Percentiles rank a stretch among this genome's conserved stretches.
Conservation (phyloP, 2,113 vertebrate species). For the Actenoides hombroni region DNA sequence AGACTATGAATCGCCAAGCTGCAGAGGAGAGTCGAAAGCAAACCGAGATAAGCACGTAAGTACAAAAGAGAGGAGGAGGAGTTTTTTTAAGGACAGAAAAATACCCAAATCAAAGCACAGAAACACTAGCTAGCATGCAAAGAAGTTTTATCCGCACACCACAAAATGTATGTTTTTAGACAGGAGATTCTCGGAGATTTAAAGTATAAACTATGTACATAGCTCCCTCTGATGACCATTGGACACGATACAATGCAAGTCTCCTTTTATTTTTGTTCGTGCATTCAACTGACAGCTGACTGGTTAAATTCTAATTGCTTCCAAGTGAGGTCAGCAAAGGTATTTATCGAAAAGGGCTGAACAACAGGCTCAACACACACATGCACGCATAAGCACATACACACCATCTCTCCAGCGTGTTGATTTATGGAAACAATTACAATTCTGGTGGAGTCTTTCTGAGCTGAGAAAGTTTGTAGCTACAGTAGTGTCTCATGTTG, state of each 20-base stretch:
- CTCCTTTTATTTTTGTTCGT: conserved; percentile 81
- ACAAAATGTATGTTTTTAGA: conserved; percentile 48
- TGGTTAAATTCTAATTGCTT: conserved; percentile 98
- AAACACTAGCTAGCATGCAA: not conserved
- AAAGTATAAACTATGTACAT: conserved; percentile 77
- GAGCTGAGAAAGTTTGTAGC: conserved; percentile 81
- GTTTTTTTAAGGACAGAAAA: not conserved
- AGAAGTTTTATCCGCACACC: not conserved
- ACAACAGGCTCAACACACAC: conserved; percentile 85
- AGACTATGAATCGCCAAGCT: not conserved
- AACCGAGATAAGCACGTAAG: not conserved
- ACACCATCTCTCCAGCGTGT: conserved; percentile 74
- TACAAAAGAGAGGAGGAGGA: not conserved
- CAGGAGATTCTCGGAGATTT: conserved; percentile 65
- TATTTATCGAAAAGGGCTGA: conserved; percentile 92
- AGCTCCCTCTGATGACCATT: conserved; percentile 93
- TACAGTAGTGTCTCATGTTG: conserved; percentile 80
- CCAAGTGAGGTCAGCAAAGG: conserved; percentile 98
- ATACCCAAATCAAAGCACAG: conserved; percentile 23
- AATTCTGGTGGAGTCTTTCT: conserved; percentile 82
- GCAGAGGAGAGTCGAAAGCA: not conserved
- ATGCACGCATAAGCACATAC: conserved; percentile 66
- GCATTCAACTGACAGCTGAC: conserved; percentile 91
- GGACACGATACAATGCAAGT: conserved; percentile 79
- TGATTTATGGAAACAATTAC: conserved; percentile 91